Evolutionary conservation across 2,888 invertebrate genomes (phyloP), one percentile per base, ranked within the genome.

Genomic region (Lapara coniferarum): DNA sequence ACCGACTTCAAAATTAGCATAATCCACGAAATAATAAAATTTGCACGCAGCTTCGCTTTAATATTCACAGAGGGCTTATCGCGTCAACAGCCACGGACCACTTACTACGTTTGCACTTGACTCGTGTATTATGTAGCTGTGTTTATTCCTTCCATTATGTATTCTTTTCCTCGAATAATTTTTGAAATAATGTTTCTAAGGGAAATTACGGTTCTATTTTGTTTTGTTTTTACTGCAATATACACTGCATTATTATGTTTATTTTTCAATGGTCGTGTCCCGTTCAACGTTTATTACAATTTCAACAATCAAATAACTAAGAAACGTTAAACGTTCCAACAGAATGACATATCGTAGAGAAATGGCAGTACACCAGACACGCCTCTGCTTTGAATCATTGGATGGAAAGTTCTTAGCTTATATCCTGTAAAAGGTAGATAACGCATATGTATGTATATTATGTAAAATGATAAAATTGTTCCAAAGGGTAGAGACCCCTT

Each of bases 1-100:
- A 67, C 66, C 69, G 73, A 75, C 73, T 71, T 72, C 70, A 69
- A 70, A 72, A 77, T 79, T 77, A 71, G 66, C 75, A 80, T 79
- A 77, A 78, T 81, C 78, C 77, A 71, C 75, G 71, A 71, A 78
- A 80, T 78, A 75, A 80, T 79, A 76, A 77, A 77, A 75, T 80
- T 72, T 75, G 69, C 77, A 78, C 72, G n/a, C 80, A 78, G 75
- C 73, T 74, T 71, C 71, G 75, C 70, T 73, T 77, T 78, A 78
- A 81, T 78, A 78, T 79, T 77, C 73, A 75, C 71, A 63, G 71
- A 66, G 57, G 71, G 75, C 73, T 79, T 79, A 77, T 71, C 74
- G 71, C 73, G 72, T 78, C 77, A 75, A 76, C 76, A 78, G 70
- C 67, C 68, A 70, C 72, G 67, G 69, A 69, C 67, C 67, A 44